Evolutionary conservation across 2,888 invertebrate genomes (phyloP).

Genomic region (Tinea trinotella): DNA sequence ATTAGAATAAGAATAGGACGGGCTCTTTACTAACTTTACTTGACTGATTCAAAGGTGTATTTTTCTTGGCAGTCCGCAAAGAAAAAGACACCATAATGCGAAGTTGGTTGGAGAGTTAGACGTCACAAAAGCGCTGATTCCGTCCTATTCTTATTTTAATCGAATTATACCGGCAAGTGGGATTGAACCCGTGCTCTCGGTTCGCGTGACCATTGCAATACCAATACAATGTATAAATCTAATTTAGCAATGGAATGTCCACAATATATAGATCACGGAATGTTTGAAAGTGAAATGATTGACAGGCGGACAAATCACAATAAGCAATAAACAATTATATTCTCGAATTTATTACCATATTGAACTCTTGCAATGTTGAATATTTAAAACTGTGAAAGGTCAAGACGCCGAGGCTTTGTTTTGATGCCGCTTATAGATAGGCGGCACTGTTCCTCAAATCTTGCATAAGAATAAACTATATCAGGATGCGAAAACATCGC

Average conservation of each 20-base stretch:
- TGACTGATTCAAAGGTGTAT: too few species aligned
- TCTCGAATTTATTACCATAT: constrained; percentile 52
- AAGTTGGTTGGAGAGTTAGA: too few species aligned
- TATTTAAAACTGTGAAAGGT: constrained; percentile 56
- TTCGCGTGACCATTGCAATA: too few species aligned
- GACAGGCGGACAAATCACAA: constrained; percentile 55
- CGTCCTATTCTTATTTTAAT: too few species aligned
- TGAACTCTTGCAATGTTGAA: constrained; percentile 44
- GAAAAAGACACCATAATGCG: too few species aligned
- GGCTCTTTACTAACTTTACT: too few species aligned
- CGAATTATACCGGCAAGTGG: too few species aligned
- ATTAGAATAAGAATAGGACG: too few species aligned
- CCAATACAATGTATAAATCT: too few species aligned
- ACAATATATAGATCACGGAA: constrained; percentile 50
- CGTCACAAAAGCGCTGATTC: too few species aligned
- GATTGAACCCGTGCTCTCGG: too few species aligned
- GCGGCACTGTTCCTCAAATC: constrained; percentile 32
- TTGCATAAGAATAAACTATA: constrained; percentile 28
- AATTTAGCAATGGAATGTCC: constrained; percentile 28
- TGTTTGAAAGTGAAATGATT: constrained; percentile 58
- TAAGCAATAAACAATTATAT: constrained; percentile 51
- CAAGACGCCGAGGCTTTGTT: constrained; percentile 58
- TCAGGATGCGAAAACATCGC: background rate
- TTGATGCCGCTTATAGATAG: constrained; percentile 62
- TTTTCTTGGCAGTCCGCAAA: too few species aligned